These are phyloP conservation scores for Tenualosa ilisha DNA, from an alignment of 2,797 vertebrate species.

Conservation along the genomic window DNA sequence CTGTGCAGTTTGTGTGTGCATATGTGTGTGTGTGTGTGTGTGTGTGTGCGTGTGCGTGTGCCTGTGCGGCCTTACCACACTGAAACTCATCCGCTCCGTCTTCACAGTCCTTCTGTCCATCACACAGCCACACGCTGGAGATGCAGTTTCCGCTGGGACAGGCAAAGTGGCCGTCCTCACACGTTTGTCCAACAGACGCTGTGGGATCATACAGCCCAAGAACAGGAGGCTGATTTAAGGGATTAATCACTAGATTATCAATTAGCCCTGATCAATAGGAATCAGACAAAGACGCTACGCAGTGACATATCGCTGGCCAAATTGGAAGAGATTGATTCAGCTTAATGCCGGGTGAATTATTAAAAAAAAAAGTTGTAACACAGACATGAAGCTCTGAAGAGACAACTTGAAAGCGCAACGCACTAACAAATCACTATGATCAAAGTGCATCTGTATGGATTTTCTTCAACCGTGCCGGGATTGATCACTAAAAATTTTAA, in stretches of 20 bases:
- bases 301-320: background rate
- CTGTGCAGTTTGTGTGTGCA: background rate
- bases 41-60: background rate
- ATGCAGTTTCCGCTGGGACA: constrained; percentile 97
- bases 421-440: background rate
- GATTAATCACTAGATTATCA: constrained; percentile 13
- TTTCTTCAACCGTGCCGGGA: background rate
- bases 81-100: constrained; percentile 93
- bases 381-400: background rate
- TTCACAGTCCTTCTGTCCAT: constrained; percentile 97
- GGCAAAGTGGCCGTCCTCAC: constrained; percentile 94
- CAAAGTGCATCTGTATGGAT: background rate
- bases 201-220: constrained; percentile 28
- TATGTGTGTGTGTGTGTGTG: constrained; percentile 4
- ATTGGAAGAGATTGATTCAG: background rate
- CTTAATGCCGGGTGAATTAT: background rate
- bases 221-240: background rate
- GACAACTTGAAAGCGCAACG: background rate
- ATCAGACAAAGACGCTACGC: background rate
- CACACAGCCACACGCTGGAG: constrained; percentile 94
- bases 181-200: constrained; percentile 88
- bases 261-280: background rate
- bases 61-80: constrained; percentile 78
- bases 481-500: background rate
- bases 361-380: background rate